These are phyloP conservation scores for Platygyra sinensis DNA, from an alignment of 64 coral and sea anemone genomes.

Conservation along the genomic window DNA sequence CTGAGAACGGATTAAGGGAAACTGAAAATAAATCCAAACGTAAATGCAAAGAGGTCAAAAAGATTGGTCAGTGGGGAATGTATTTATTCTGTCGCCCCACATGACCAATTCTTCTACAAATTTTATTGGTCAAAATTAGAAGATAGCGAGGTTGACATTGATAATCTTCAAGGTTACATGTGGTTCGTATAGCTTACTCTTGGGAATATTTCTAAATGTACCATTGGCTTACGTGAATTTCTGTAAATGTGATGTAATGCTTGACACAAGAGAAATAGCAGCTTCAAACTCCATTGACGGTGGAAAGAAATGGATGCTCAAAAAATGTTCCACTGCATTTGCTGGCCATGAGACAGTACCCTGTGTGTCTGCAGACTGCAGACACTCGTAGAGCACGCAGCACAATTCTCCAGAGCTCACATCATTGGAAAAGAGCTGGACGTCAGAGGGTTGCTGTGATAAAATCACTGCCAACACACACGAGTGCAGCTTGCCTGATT, in stretches of 20 bases:
- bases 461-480: constrained; percentile 68
- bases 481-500: constrained; percentile 61
- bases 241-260: constrained; percentile 40
- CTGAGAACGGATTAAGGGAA: no score
- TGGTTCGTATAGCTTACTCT: not conserved
- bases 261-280: constrained; percentile 28
- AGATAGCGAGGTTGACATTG: not conserved
- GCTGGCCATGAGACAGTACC: constrained; percentile 61
- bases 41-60: no score
- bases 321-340: constrained; percentile 41
- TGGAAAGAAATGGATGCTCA: constrained; percentile 61
- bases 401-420: constrained; percentile 37
- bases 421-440: constrained; percentile 71
- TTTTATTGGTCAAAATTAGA: not conserved
- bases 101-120: no score
- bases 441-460: constrained; percentile 36
- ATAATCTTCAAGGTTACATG: not conserved
- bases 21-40: no score
- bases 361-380: constrained; percentile 76
- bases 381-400: constrained; percentile 43
- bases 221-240: constrained; percentile 58
- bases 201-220: constrained; percentile 18
- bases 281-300: constrained; percentile 24
- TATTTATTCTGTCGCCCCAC: no score
- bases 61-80: no score